Evolutionary conservation across 2,113 vertebrate species (phyloP), one percentile per base, ranked within the genome.

Genomic region (Anhinga anhinga): DNA sequence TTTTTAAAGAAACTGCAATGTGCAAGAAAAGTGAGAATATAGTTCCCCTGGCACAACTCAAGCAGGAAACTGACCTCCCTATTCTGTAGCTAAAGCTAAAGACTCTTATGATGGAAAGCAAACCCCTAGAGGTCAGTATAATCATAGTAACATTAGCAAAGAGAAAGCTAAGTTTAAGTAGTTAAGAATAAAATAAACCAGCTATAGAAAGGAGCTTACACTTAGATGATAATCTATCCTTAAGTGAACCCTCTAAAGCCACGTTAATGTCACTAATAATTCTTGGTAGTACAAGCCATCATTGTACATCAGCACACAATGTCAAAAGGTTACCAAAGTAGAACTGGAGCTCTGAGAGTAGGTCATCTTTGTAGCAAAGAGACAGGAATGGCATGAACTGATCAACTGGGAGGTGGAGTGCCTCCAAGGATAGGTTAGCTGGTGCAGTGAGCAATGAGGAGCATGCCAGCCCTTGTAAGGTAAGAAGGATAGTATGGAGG

Each of bases 101-200:
- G 32, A 13, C 53, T 95, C 40, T 45, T 45, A 1, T 62, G 90
- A 93, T 26, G 58, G 90, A 94, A 96, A 78, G 66, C 71, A 96
- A 94, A 55, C 97, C 97, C 97, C 98, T 97, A 98, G 97, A 97
- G 98, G 98, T 98, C 98, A 98, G 96, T 98, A 83, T 97, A 93
- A 76, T 92, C 95, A 94, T 38, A 92, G 73, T 95, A 97, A 98
- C 94, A 82, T 62, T 38, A 38, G 10, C 18, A 44, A n/a, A 20
- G 32, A 11, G 76, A 76, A 69, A 84, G 58, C 4, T 5, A 23
- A 26, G 22, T 79, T 84, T 86, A 83, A n/a, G 59, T 10, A 36
- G 76, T 20, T 15, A 71, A 13, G 7, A 86, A 19, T 49, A 62
- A 92, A 90, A 76, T 42, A 56, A 84, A 62, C 18, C 36, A 83